phyloP scores from a whole-genome alignment of 2,888 invertebrate species.

The Dicyrtoma fusca region DNA sequence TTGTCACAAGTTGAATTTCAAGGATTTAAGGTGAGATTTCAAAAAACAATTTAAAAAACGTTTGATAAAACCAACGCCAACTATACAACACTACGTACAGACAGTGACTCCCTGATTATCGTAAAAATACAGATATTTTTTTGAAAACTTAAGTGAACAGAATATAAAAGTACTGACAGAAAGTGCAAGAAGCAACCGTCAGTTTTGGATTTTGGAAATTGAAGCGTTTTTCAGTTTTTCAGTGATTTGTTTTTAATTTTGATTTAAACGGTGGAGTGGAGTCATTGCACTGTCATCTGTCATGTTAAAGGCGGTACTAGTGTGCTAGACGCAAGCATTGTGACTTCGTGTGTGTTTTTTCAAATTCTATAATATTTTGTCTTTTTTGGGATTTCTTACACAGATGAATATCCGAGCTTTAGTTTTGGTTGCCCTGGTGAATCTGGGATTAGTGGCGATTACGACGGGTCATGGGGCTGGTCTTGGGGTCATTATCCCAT shows the following conservation, averaged over 20 bases:
- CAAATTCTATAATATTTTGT: background rate
- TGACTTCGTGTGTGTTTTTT: background rate
- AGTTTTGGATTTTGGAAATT: no score
- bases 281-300: background rate
- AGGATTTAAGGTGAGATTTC: conserved; percentile 4
- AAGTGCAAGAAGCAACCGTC: no score
- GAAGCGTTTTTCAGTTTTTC: no score
- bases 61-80: no score
- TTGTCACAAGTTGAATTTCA: background rate
- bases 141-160: background rate
- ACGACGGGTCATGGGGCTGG: conserved; percentile 43
- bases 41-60: background rate
- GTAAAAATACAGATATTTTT: background rate
- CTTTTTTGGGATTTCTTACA: conserved; percentile 6
- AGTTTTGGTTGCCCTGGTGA: conserved; percentile 38
- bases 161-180: no score
- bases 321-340: background rate
- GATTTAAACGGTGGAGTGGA: background rate
- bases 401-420: conserved; percentile 47
- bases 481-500: conserved; percentile 41
- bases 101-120: no score
- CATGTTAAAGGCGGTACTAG: background rate
- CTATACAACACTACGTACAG: no score
- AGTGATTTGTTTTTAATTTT: no score
- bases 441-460: conserved; percentile 43